phyloP scores from a whole-genome alignment of 2,113 vertebrate genomes.

The Apus apus region DNA sequence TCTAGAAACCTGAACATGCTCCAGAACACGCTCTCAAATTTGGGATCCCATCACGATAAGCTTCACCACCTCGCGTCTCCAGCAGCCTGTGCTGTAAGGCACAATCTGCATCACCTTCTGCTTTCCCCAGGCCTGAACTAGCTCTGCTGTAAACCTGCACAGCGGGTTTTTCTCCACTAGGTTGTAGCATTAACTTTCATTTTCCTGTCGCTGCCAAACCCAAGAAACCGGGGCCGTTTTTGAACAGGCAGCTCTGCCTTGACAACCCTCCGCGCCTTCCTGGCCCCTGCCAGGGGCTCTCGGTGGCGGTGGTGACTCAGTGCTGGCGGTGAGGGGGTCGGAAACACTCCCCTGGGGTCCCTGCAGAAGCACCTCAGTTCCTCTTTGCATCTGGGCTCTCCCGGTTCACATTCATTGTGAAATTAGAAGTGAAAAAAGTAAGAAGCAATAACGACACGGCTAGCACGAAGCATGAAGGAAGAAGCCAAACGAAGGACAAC shows the following conservation, averaged over 20 bases:
- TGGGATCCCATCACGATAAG: not conserved
- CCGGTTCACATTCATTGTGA: not conserved
- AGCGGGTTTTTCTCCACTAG: constrained; percentile 15
- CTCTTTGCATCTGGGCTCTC: not conserved
- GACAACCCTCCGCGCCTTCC: not conserved
- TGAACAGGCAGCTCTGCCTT: not conserved
- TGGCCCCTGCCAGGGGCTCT: not conserved
- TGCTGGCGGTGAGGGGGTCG: not conserved
- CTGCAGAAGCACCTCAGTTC: not conserved
- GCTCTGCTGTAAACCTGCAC: not conserved
- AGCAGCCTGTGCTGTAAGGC: not conserved
- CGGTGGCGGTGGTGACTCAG: not conserved
- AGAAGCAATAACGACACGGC: not conserved
- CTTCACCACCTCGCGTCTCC: not conserved
- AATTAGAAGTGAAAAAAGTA: not conserved
- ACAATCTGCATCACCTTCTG: not conserved
- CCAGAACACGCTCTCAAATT: not conserved
- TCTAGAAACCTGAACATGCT: not conserved
- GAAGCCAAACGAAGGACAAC: not conserved
- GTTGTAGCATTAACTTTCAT: constrained; percentile 43
- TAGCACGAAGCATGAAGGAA: not conserved
- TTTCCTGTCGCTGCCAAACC: not conserved
- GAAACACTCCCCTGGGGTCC: not conserved
- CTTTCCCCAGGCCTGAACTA: not conserved
- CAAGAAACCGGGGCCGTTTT: not conserved